Evolutionary conservation across 2,113 vertebrate species (phyloP).

Genomic region (Eretmochelys imbricata): DNA sequence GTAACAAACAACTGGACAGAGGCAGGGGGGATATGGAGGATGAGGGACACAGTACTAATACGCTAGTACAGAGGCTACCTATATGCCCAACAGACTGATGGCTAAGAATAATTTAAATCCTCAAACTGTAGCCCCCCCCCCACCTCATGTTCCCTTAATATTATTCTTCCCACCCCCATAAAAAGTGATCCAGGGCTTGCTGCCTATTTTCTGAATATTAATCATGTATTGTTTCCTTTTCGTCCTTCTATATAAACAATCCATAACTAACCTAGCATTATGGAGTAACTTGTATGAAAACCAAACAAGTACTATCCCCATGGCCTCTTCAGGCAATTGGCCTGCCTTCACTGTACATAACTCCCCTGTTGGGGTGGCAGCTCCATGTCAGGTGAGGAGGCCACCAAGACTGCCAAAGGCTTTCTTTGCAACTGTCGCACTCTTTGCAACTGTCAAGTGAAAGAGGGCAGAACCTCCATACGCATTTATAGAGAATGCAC

Average conservation of each 20-base stretch:
- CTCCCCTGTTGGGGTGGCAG: background rate
- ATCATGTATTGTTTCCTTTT: background rate
- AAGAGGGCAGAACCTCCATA: background rate
- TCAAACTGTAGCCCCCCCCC: background rate
- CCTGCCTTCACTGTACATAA: background rate
- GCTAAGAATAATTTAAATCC: background rate
- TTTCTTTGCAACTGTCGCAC: background rate
- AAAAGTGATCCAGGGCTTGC: background rate
- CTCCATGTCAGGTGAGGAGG: background rate
- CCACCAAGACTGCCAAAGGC: background rate
- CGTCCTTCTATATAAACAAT: background rate
- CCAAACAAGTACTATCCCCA: background rate
- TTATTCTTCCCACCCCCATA: background rate
- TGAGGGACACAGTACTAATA: background rate
- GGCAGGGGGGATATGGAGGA: background rate
- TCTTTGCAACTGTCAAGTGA: background rate
- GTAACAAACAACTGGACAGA: background rate
- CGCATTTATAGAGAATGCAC: background rate
- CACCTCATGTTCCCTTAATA: rapidly evolving
- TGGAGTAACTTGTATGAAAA: background rate
- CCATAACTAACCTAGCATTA: background rate
- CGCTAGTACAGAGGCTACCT: background rate
- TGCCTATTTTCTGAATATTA: background rate
- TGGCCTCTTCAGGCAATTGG: background rate
- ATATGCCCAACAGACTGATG: rapidly evolving